A percentile compares a stretch with the other conserved stretches of the same genome.
Conservation (phyloP, 2,113 vertebrate species). For the Zapus hudsonius region DNA sequence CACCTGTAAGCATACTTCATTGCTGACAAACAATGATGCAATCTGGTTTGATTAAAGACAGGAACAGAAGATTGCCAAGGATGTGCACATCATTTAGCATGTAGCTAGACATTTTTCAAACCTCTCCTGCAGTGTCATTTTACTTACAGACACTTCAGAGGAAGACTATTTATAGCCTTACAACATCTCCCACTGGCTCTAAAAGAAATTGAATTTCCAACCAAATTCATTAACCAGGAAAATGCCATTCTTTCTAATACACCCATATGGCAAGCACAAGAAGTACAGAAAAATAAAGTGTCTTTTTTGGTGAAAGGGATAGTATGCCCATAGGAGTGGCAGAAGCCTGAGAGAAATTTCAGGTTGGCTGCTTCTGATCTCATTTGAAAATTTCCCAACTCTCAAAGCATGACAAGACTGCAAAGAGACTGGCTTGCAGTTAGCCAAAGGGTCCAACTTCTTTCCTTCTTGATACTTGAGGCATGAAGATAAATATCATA, state of each 20-base stretch:
- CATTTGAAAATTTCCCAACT: constrained; percentile 14
- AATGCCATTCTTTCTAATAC: constrained; percentile 72
- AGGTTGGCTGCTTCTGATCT: neutral
- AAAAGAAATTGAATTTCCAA: constrained; percentile 75
- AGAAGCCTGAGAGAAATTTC: neutral
- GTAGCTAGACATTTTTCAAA: constrained; percentile 19
- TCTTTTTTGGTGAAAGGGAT: constrained; percentile 60
- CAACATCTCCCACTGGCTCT: constrained; percentile 43
- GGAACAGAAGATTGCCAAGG: constrained; percentile 20
- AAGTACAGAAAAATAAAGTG: neutral
- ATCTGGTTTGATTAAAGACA: constrained; percentile 49
- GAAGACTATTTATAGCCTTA: constrained; percentile 64
- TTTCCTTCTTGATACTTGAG: neutral
- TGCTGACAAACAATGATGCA: neutral
- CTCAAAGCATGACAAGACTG: neutral
- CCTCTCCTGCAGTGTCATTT: constrained; percentile 48
- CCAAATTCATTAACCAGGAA: constrained; percentile 63
- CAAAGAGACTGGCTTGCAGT: neutral
- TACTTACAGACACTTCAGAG: constrained; percentile 57
- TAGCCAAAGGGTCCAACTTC: constrained; percentile 12
- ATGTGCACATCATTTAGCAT: constrained; percentile 53
- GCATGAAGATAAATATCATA: neutral
- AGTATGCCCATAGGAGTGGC: neutral
- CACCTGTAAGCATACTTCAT: neutral
- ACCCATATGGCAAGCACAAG: constrained; percentile 52